Conservation (phyloP, 2,113 vertebrate genomes). For the Pseudorasbora parva region DNA sequence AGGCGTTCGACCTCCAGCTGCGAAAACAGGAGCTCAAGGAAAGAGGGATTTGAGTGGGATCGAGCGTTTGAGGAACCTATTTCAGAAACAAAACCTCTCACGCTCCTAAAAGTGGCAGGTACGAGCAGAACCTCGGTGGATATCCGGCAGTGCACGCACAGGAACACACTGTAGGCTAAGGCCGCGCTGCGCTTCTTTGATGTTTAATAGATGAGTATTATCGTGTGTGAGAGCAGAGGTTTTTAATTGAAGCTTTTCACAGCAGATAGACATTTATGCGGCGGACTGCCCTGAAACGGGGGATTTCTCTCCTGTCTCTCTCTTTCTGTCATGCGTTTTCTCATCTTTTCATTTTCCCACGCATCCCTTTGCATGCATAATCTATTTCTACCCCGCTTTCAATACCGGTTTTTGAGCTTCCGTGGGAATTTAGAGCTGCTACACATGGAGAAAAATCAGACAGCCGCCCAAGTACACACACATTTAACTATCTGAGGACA, state of each 20-base stretch:
- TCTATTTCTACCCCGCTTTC: slow-evolving; percentile 51
- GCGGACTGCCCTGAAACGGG: slow-evolving; percentile 18
- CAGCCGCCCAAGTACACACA: neutral
- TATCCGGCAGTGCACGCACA: neutral
- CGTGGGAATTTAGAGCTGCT: slow-evolving; percentile 58
- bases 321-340: slow-evolving; percentile 54
- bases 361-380: slow-evolving; percentile 57
- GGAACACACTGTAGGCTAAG: neutral
- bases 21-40: slow-evolving; percentile 36
- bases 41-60: slow-evolving; percentile 31
- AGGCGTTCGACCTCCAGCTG: slow-evolving; percentile 29
- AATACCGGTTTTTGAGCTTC: slow-evolving; percentile 46
- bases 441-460: slow-evolving; percentile 42
- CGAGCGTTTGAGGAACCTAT: neutral
- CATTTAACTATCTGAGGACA: neutral
- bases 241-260: slow-evolving; percentile 54
- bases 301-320: slow-evolving; percentile 37
- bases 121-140: slow-evolving; percentile 46
- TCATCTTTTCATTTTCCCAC: slow-evolving; percentile 60
- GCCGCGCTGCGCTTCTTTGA: slow-evolving; percentile 46
- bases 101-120: slow-evolving; percentile 74
- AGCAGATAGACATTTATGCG: slow-evolving; percentile 36
- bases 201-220: slow-evolving; percentile 63
- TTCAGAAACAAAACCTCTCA: slow-evolving; percentile 55
- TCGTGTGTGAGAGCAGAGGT: slow-evolving; percentile 41